Percentiles rank a stretch among this genome's conserved stretches.
phyloP scores from a whole-genome alignment of 2,113 vertebrate genomes.

The Progne subis region DNA sequence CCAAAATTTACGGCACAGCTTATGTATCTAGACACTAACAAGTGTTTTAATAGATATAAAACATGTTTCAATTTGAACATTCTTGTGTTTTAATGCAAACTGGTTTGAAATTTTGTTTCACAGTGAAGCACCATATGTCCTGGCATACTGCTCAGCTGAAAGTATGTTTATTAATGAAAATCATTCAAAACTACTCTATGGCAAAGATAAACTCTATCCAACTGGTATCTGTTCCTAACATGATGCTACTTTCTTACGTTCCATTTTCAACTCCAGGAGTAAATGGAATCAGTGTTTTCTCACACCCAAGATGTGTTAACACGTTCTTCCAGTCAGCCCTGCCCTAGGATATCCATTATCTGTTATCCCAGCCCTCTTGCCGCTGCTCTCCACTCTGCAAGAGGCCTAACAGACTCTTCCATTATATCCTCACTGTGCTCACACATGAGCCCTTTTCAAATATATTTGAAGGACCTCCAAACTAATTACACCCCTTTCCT shows the following conservation, averaged over 20 bases:
- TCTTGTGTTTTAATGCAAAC: background rate
- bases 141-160: background rate
- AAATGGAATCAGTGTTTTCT: background rate
- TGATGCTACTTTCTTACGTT: background rate
- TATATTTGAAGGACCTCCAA: background rate
- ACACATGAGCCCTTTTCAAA: background rate
- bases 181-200: background rate
- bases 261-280: background rate
- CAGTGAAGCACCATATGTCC: background rate
- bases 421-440: background rate
- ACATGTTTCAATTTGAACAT: background rate
- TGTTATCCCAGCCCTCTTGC: background rate
- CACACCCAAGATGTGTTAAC: background rate
- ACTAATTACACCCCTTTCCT: background rate
- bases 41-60: background rate
- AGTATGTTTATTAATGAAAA: background rate
- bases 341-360: background rate
- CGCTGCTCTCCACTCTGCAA: background rate
- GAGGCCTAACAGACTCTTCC: background rate
- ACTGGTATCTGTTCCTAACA: background rate
- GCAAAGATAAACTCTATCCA: background rate
- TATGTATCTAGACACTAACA: background rate
- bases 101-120: background rate
- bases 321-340: background rate
- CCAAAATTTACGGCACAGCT: background rate